Conservation (phyloP, 2,888 invertebrate species). For the Ceratothoa steindachneri region DNA sequence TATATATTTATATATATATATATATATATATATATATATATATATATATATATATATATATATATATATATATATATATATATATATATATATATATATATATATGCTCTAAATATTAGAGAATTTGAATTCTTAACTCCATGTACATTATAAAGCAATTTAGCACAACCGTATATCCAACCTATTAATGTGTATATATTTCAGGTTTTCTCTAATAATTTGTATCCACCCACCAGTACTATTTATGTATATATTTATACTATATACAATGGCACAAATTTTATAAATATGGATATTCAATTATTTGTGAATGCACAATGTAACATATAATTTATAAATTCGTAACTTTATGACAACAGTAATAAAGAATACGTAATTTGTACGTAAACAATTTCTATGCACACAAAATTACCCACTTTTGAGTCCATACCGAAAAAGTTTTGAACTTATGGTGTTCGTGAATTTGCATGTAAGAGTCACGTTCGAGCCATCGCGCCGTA, state of each 20-base stretch:
- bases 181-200: conserved; percentile 21
- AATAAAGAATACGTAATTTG: neutral
- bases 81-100: conserved; percentile 25
- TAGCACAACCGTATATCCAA: neutral
- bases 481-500: no score
- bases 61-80: conserved; percentile 28
- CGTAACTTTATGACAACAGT: neutral
- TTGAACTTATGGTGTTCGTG: no score
- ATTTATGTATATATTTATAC: conserved; percentile 8
- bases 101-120: conserved; percentile 4
- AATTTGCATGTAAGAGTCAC: no score
- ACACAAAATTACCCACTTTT: no score
- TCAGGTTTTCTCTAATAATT: neutral
- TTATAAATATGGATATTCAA: conserved; percentile 7
- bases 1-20: no score
- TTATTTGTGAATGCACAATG: neutral
- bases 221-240: neutral
- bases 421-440: no score
- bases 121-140: neutral
- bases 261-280: neutral
- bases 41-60: conserved; percentile 23
- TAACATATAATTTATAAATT: neutral
- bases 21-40: conserved; percentile 25
- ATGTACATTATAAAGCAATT: neutral
- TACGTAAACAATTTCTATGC: no score